Conservation (phyloP, 2,113 vertebrate genomes). For the Callorhinus ursinus region DNA sequence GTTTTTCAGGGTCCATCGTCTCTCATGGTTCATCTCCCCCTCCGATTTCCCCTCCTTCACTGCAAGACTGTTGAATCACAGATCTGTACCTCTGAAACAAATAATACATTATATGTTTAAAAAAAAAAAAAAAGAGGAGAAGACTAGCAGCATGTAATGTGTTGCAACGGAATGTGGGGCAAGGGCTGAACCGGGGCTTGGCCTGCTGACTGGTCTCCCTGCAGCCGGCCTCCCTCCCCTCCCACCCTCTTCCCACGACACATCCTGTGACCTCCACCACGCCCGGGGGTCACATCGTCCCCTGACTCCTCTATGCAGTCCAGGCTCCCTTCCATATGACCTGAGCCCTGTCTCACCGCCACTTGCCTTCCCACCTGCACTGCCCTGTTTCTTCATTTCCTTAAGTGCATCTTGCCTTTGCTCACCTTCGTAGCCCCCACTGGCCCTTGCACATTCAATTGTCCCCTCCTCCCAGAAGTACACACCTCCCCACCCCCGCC, state of each 20-base stretch:
- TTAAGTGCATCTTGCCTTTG: neutral
- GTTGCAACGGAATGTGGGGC: neutral
- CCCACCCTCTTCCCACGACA: rapidly evolving
- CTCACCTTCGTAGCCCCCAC: neutral
- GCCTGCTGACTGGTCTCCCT: neutral
- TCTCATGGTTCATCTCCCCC: too few relatives aligned
- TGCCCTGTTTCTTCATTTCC: neutral
- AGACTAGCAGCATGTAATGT: neutral
- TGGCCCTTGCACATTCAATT: neutral
- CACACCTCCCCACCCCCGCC: neutral
- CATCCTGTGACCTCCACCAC: neutral
- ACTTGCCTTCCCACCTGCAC: neutral
- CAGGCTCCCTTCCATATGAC: neutral
- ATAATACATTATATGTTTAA: too few relatives aligned
- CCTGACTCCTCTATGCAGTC: neutral
- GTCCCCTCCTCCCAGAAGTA: neutral
- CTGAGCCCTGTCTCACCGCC: neutral
- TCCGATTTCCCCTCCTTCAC: too few relatives aligned
- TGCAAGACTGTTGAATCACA: too few relatives aligned
- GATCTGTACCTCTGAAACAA: too few relatives aligned
- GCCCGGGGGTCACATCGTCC: too few relatives aligned
- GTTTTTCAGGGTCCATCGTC: too few relatives aligned
- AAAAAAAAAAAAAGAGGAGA: too few relatives aligned
- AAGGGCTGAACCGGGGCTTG: neutral
- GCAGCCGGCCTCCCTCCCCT: neutral